These are phyloP conservation scores for Heliothis peltigera DNA, from an alignment of 2,888 invertebrate genomes.

Conservation along the genomic window DNA sequence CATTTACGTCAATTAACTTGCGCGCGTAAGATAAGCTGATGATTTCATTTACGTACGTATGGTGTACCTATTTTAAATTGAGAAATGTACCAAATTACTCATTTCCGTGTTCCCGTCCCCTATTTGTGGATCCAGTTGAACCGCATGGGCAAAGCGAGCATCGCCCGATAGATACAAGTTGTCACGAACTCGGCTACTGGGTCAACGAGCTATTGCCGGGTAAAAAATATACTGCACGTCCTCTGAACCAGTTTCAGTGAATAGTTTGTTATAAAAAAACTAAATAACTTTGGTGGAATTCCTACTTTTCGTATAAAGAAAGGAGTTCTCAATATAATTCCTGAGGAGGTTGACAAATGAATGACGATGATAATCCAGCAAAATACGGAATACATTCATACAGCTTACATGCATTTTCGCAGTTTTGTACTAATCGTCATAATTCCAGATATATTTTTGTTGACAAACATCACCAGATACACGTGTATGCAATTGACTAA, in stretches of 20 bases:
- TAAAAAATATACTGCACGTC: slow-evolving; percentile 58
- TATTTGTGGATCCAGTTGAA: slow-evolving; percentile 50
- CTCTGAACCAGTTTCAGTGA: slow-evolving; percentile 34
- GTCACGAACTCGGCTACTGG: slow-evolving; percentile 85
- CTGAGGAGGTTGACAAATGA: neutral
- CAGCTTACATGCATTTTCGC: too few relatives aligned
- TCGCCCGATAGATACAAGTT: slow-evolving; percentile 73
- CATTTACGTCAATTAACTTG: slow-evolving; percentile 8
- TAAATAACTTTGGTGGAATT: slow-evolving; percentile 13
- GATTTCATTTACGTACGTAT: slow-evolving; percentile 23
- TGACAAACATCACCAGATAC: slow-evolving; percentile 19
- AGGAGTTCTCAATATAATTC: slow-evolving; percentile 9
- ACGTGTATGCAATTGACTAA: neutral
- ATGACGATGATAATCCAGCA: slow-evolving; percentile 27
- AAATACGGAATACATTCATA: slow-evolving; percentile 16
- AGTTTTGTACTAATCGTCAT: slow-evolving; percentile 31
- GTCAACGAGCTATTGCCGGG: slow-evolving; percentile 78
- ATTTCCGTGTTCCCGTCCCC: slow-evolving; percentile 59
- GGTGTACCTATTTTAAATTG: slow-evolving; percentile 23
- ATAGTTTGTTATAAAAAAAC: slow-evolving; percentile 42
- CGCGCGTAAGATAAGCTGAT: slow-evolving; percentile 22
- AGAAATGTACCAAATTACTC: slow-evolving; percentile 50
- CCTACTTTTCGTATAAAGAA: neutral
- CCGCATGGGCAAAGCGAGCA: slow-evolving; percentile 60
- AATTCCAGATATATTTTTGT: slow-evolving; percentile 14